These are phyloP conservation scores for Samia ricini DNA, from an alignment of 1,140 invertebrate genomes.

Conservation along the genomic window DNA sequence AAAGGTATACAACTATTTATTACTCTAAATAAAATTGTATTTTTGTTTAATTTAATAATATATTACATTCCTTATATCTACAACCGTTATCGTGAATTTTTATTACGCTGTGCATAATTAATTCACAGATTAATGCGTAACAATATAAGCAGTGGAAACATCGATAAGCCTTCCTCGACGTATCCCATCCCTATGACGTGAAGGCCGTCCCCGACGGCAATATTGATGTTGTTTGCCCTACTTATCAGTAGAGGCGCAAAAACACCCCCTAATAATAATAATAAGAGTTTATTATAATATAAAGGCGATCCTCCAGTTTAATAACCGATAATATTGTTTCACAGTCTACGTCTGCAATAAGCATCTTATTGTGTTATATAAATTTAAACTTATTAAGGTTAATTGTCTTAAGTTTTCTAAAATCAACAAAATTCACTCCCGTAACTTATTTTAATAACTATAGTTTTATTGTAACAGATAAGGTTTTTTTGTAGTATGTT, in stretches of 20 bases:
- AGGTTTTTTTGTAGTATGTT: too few relatives aligned
- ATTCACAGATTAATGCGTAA: neutral
- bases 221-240: constrained; percentile 46
- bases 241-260: constrained; percentile 35
- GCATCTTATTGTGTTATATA: neutral
- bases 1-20: too few relatives aligned
- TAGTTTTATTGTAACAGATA: too few relatives aligned
- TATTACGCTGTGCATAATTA: too few relatives aligned
- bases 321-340: constrained; percentile 4
- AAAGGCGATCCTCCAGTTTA: constrained; percentile 8
- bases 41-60: too few relatives aligned
- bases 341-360: neutral
- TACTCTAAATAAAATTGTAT: too few relatives aligned
- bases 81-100: too few relatives aligned
- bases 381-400: neutral
- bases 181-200: constrained; percentile 16
- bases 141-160: neutral
- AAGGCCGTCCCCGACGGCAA: constrained; percentile 16
- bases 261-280: constrained; percentile 33
- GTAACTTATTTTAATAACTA: too few relatives aligned
- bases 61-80: too few relatives aligned
- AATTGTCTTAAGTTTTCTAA: neutral
- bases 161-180: constrained; percentile 10
- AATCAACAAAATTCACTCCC: too few relatives aligned
- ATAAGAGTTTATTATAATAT: constrained; percentile 32